Evolutionary conservation across 2,888 invertebrate species (phyloP), one percentile per base, ranked within the genome.

Genomic region (Hermaeophaga mercurialis): DNA sequence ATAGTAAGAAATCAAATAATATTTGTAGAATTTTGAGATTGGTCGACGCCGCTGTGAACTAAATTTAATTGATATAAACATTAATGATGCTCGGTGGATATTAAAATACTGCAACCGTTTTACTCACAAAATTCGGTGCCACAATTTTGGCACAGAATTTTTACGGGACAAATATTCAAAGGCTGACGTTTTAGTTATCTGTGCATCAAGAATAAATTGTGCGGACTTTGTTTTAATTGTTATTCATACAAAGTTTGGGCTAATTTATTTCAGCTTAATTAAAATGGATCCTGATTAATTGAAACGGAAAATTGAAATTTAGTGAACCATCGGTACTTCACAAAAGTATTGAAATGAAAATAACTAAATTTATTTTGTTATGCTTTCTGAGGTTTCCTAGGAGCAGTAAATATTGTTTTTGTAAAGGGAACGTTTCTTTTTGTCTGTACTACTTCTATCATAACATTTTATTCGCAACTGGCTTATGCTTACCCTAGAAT

Each of bases 31-130:
- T n/a, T n/a, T n/a, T n/a, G n/a, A n/a, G n/a, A n/a, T n/a, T n/a
- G n/a, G n/a, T 22, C 22, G 3, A 28, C 28, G 28, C 28, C 28
- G 3, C 28, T 28, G 28, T 9, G 8, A 6, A 7, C 28, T 2
- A 7, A 28, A 4, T 28, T 28, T 28, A 33, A 33, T 14, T 33
- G 33, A 14, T 14, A 33, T 2, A 12, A 33, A 33, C 24, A 41
- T 41, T 41, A 19, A 41, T n/a, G 38, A 38, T 18, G 12, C 15
- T 8, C 12, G 11, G n/a, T 12, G 12, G n/a, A 22, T 41, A 41
- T 41, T 41, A 41, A 41, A 41, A 41, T n/a, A 41, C 8, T 41
- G 41, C 41, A 19, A 22, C 24, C 8, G 22, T 24, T 22, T 41
- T 9, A 41, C 38, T 17, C 38, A 38, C 38, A 38, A 38, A 38